Base-by-base conservation (phyloP, 2,888 invertebrate genomes). In the Hydriomena furcata region DNA sequence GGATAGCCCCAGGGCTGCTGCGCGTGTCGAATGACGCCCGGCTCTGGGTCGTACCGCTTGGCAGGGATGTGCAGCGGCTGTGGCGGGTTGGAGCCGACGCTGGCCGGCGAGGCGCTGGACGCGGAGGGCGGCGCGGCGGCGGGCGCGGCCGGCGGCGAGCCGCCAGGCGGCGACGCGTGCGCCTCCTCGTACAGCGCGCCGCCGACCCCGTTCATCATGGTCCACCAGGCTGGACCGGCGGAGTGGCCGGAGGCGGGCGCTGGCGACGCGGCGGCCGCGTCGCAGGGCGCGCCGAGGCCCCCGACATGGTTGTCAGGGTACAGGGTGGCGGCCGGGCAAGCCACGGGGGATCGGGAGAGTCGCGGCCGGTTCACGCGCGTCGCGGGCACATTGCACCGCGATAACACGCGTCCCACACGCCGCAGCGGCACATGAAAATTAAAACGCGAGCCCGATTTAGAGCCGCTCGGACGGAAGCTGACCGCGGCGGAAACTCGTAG, bases 31-130 rank as follows among this genome's bases (percentile, higher is more conserved):
- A 95, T 95, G 71, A 95, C 95, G 34, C 95, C 94, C 41, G 93
- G 92, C 72, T 92, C 93, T 52, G 92, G 91, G 61, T 91, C 91
- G 76, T 91, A 94, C 65, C 96, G 92, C 87, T 97, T 97, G 73
- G 97, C 97, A 63, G 97, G 97, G 87, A 97, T 97, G 91, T 97
- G 97, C 59, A 97, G 92, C 58, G 95, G 96, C 73, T 94, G 94
- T 54, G 94, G 93, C 52, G 94, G 93, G 84, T 94, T 93, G 77
- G 93, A 94, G 76, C 94, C 91, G 41, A 92, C 92, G 53, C 90
- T 88, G 55, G 93, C 84, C 72, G 93, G 93, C 76, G 92, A 86
- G 74, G 86, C 88, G 88, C 86, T 86, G 73, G 90, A 85, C 55
- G 90, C 88, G 55, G 92, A 88, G 73, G 92, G 81, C 61, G 93